Percentiles rank a stretch among this genome's conserved stretches.
Conservation (phyloP, 2,888 invertebrate species). For the Prenolepis imparis region DNA sequence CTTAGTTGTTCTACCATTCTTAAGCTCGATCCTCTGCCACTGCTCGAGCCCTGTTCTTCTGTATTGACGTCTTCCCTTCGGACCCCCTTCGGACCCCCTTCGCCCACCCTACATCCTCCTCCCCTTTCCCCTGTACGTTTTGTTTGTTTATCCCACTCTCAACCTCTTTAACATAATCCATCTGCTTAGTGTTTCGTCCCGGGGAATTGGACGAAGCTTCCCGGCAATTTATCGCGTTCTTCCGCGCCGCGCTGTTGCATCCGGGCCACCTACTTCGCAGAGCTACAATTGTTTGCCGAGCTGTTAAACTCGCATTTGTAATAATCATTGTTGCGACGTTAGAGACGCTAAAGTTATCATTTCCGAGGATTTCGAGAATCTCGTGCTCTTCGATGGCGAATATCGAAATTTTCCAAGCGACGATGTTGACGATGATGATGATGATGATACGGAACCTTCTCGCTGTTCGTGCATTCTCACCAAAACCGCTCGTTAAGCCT, state of each 20-base stretch:
- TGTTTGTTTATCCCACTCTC: constrained; percentile 76
- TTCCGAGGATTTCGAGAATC: neutral
- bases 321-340: constrained; percentile 6
- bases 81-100: constrained; percentile 58
- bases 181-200: constrained; percentile 67
- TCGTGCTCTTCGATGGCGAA: neutral
- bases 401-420: neutral
- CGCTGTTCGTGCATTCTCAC: constrained; percentile 40
- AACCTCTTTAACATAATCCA: constrained; percentile 76
- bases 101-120: too few species aligned
- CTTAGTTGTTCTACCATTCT: constrained; percentile 79
- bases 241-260: constrained; percentile 8
- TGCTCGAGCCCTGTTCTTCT: constrained; percentile 76
- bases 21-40: constrained; percentile 80
- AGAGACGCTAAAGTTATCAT: neutral
- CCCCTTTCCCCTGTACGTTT: constrained; percentile 69
- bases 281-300: constrained; percentile 18
- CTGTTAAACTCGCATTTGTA: constrained; percentile 29
- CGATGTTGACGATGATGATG: neutral
- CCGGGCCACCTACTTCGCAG: constrained; percentile 6
- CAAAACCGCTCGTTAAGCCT: constrained; percentile 68
- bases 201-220: constrained; percentile 53
- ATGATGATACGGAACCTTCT: too few species aligned
- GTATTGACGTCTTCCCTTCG: constrained; percentile 74
- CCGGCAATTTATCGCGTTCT: constrained; percentile 53